Evolutionary conservation across 2,113 vertebrate species (phyloP).

Genomic region (Oenanthe melanoleuca): DNA sequence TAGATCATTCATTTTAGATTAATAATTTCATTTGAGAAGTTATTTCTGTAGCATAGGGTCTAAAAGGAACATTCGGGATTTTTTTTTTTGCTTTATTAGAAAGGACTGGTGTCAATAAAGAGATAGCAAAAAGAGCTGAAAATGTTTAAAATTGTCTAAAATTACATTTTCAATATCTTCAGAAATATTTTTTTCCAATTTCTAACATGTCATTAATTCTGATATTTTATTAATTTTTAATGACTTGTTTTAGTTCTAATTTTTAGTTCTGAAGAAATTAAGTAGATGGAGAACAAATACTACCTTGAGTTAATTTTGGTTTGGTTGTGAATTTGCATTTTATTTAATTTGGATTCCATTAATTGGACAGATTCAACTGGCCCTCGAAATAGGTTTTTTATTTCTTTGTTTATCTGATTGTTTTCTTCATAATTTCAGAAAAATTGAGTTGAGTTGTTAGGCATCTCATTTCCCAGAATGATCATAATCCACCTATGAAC

Average conservation of each 20-base stretch:
- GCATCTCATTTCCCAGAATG: background rate
- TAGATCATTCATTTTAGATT: background rate
- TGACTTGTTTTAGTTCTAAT: background rate
- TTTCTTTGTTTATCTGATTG: background rate
- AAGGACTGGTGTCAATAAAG: background rate
- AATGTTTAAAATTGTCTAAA: background rate
- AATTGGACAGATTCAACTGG: background rate
- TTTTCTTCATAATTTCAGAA: background rate
- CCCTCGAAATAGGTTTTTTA: fast-evolving
- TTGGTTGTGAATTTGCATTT: background rate
- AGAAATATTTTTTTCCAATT: background rate
- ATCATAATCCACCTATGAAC: background rate
- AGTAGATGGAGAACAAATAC: background rate
- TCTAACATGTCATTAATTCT: background rate
- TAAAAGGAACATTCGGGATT: background rate
- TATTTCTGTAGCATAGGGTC: background rate
- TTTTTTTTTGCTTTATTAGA: background rate
- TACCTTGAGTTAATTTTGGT: background rate
- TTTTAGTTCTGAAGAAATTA: background rate
- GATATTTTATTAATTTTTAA: background rate
- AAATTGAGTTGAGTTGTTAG: background rate
- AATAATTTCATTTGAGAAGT: background rate
- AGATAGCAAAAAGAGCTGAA: background rate
- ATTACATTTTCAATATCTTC: fast-evolving
- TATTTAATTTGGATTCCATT: background rate